Evolutionary conservation across 2,888 invertebrate genomes (phyloP).

Genomic region (Leucoma salicis): DNA sequence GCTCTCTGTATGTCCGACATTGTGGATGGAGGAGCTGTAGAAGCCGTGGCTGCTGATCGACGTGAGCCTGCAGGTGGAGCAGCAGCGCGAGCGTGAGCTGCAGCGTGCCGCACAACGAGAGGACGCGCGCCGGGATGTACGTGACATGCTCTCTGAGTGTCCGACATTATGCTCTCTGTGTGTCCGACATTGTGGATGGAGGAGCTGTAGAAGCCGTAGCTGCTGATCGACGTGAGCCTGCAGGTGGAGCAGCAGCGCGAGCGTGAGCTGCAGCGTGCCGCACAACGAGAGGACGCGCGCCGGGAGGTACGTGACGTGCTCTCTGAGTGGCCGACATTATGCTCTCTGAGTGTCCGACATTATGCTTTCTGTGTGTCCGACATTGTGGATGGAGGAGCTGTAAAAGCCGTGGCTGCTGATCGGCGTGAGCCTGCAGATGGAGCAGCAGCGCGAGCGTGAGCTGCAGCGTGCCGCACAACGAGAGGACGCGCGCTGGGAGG

Average conservation of each 20-base stretch:
- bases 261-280: constrained; percentile 73
- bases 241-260: constrained; percentile 83
- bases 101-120: constrained; percentile 52
- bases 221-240: constrained; percentile 87
- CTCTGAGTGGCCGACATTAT: no score
- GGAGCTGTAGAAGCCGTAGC: constrained; percentile 91
- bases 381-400: no score
- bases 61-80: constrained; percentile 83
- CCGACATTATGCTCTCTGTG: no score
- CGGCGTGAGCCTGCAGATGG: constrained; percentile 84
- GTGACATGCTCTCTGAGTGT: no score
- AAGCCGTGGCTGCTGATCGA: constrained; percentile 91
- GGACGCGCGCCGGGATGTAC: constrained; percentile 44
- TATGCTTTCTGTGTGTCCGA: no score
- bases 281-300: constrained; percentile 38
- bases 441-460: constrained; percentile 83
- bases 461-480: constrained; percentile 52
- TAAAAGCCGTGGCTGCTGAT: constrained; percentile 92
- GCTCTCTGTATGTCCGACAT: no score
- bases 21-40: constrained; percentile 93
- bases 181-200: no score
- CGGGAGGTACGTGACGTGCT: constrained; percentile 42
- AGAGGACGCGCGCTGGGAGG: constrained; percentile 44
- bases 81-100: constrained; percentile 82
- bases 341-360: no score